Percentiles rank a stretch among this genome's conserved stretches.
Evolutionary conservation across 1,140 invertebrate genomes (phyloP).

Genomic region (Drusus annulatus): DNA sequence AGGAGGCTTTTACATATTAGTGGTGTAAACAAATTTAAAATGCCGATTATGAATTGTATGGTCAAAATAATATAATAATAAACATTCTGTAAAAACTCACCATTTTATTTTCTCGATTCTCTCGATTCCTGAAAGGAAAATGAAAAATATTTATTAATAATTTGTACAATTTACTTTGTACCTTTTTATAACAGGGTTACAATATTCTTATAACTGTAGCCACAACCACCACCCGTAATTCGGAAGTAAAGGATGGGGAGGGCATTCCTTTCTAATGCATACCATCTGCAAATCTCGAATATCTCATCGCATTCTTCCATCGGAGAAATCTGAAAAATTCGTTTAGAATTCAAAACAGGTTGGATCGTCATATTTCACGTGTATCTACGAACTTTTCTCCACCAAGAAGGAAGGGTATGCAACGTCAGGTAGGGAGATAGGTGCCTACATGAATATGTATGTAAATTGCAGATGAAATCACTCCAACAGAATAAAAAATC

Average conservation of each 20-base stretch:
- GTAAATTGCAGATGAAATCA: neutral
- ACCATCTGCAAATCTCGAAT: slow-evolving; percentile 58
- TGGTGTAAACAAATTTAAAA: too few species aligned
- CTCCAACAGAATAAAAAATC: too few species aligned
- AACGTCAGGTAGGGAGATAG: neutral
- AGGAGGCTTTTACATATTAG: too few species aligned
- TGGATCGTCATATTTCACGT: slow-evolving; percentile 58
- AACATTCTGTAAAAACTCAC: too few species aligned
- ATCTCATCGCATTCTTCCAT: slow-evolving; percentile 56
- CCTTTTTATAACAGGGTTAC: too few species aligned
- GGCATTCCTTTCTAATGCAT: slow-evolving; percentile 51
- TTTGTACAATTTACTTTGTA: too few species aligned
- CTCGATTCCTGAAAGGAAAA: too few species aligned
- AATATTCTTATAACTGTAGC: slow-evolving; percentile 15
- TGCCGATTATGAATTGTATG: too few species aligned
- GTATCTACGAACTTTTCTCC: slow-evolving; percentile 40
- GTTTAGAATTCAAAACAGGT: slow-evolving; percentile 59
- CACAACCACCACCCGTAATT: neutral
- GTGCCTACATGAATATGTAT: neutral
- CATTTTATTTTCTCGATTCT: too few species aligned
- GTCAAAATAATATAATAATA: too few species aligned
- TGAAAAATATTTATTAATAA: too few species aligned
- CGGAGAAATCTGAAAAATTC: slow-evolving; percentile 59
- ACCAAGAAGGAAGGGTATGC: neutral
- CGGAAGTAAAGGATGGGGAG: neutral